Evolutionary conservation across 2,888 invertebrate genomes (phyloP), one percentile per base, ranked within the genome.

Genomic region (Amiota minor): DNA sequence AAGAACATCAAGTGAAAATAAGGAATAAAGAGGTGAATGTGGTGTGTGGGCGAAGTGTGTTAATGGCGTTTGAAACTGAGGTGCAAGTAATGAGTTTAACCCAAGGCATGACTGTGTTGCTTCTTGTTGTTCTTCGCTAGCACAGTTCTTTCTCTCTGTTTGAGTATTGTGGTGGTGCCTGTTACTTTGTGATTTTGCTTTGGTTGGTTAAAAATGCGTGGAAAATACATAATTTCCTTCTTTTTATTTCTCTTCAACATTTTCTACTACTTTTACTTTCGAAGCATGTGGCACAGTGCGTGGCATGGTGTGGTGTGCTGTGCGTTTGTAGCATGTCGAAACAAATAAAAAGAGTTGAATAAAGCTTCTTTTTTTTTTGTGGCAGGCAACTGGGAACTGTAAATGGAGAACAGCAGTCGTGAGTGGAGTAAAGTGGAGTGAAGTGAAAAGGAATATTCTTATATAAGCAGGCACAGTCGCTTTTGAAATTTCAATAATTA

Each of bases 401-500:
- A 23, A 62, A 6, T 8, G 2, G 35, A 6, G 35, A 35, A 35
- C 59, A 59, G 20, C 59, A 35, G 35, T 35, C 35, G 18, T 16
- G 20, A 56, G 56, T 35, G 35, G 8, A 56, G n/a, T 16, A 56
- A 9, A 56, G 56, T 16, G 9, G 56, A 53, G 53, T 16, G 23
- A 3, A 23, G 23, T 23, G 23, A 3, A 23, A 23, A 2, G 23
- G 23, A 23, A 12, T 53, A n/a, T 53, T 9, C 11, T 9, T 11
- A 6, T 6, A 35, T 45, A n/a, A 35, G 49, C 16, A 16, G 49
- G 65, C 46, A 65, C 14, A 53, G 20, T 23, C 23, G 6, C 12
- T 16, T 68, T 68, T 46, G 47, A 68, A 68, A 68, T 68, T 68
- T 68, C 67, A 68, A 68, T 68, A 68, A 68, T 68, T 68, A 68